Conservation (phyloP, 2,113 vertebrate species). For the Sialia sialis region DNA sequence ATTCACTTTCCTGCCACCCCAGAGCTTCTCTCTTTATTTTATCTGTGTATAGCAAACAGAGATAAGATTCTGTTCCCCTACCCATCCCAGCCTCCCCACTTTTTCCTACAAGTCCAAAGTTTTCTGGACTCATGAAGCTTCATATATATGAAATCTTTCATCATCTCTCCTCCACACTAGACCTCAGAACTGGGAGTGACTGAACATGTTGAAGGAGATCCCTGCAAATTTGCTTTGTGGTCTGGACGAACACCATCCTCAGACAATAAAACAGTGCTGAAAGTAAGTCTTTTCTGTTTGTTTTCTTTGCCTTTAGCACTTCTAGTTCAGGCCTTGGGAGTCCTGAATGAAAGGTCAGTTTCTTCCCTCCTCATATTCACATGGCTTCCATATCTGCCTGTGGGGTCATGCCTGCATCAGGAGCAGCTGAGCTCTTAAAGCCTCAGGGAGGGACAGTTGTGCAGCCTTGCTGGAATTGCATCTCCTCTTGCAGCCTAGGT, state of each 20-base stretch:
- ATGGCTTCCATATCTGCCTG: background rate
- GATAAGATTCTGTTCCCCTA: background rate
- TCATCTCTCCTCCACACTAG: constrained; percentile 73
- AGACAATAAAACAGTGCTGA: constrained; percentile 96
- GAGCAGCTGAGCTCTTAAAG: background rate
- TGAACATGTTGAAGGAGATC: constrained; percentile 97
- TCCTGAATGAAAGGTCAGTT: background rate
- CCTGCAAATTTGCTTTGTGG: constrained; percentile 98
- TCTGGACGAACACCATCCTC: constrained; percentile 95
- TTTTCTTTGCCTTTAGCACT: background rate
- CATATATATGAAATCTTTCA: background rate
- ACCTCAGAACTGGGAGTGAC: constrained; percentile 97
- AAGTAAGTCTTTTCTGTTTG: constrained; percentile 73
- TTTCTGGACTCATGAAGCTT: background rate
- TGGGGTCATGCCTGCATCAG: background rate
- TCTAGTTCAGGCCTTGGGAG: background rate
- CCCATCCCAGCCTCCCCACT: background rate
- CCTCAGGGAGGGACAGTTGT: background rate
- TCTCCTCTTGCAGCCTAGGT: background rate
- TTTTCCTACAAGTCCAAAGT: background rate
- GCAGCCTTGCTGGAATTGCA: background rate
- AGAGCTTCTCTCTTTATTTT: background rate
- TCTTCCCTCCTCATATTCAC: background rate
- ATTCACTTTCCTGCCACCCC: background rate
- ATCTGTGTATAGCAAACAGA: background rate